Evolutionary conservation across 2,113 vertebrate species (phyloP).

Genomic region (Leptocoma aspasia): DNA sequence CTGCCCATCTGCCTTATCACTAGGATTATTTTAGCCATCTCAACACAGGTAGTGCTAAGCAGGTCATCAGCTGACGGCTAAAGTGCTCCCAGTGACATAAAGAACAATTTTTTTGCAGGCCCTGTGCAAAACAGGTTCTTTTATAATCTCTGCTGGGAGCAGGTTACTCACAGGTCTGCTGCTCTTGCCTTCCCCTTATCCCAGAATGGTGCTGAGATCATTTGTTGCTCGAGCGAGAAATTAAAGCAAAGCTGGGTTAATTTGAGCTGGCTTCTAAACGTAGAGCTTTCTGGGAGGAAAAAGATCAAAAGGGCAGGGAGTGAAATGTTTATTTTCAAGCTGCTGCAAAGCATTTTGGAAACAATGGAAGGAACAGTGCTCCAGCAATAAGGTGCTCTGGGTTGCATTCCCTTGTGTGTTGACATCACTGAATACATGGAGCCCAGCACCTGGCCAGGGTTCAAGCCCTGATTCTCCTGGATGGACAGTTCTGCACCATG

Average conservation of each 20-base stretch:
- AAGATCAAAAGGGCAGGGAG: background rate
- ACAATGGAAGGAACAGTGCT: conserved; percentile 44
- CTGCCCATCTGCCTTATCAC: background rate
- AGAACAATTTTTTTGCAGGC: background rate
- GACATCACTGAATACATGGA: background rate
- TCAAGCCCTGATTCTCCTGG: background rate
- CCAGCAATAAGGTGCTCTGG: background rate
- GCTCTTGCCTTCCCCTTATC: background rate
- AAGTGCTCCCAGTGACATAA: background rate
- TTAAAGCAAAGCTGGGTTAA: conserved; percentile 31
- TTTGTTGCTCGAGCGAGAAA: background rate
- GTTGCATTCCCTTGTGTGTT: background rate
- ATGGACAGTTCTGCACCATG: background rate
- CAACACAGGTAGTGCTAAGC: background rate
- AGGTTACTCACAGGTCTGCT: background rate
- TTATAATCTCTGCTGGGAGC: background rate
- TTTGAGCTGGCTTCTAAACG: conserved; percentile 31
- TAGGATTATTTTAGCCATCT: background rate
- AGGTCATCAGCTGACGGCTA: background rate
- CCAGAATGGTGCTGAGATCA: background rate
- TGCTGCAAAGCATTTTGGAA: conserved; percentile 10
- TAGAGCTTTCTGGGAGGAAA: background rate
- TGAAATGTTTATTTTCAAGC: conserved; percentile 44
- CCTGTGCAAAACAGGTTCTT: background rate
- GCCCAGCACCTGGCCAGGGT: background rate